A percentile compares a stretch with the other conserved stretches of the same genome.
These are phyloP conservation scores for Oryzias celebensis DNA, from an alignment of 2,113 vertebrate genomes.

Conservation along the genomic window DNA sequence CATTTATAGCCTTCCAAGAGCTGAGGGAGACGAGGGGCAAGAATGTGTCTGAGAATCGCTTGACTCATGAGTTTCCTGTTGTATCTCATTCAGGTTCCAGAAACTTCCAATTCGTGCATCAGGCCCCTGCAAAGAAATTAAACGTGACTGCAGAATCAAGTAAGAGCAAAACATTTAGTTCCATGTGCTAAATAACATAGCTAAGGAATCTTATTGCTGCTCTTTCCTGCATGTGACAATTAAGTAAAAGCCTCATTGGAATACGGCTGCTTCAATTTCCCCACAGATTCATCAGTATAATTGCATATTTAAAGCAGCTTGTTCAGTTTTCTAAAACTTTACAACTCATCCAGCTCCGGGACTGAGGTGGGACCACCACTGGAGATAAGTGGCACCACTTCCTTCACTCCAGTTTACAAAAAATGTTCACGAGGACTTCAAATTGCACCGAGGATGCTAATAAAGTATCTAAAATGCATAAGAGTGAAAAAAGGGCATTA, in stretches of 20 bases:
- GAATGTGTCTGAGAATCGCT: slow-evolving; percentile 41
- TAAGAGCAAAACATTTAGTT: background rate
- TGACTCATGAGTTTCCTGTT: slow-evolving; percentile 35
- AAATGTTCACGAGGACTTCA: slow-evolving; percentile 44
- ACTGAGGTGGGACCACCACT: slow-evolving; percentile 61
- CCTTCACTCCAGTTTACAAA: slow-evolving; percentile 54
- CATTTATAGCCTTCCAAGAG: slow-evolving; percentile 49
- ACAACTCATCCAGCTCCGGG: slow-evolving; percentile 15
- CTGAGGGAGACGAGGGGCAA: slow-evolving; percentile 39
- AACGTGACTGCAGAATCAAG: background rate
- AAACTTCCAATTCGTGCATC: background rate
- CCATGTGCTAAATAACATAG: background rate
- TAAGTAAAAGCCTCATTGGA: background rate
- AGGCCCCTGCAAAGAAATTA: slow-evolving; percentile 4
- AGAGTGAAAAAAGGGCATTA: background rate
- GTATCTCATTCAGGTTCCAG: slow-evolving; percentile 1
- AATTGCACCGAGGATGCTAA: slow-evolving; percentile 56
- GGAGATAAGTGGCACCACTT: slow-evolving; percentile 62
- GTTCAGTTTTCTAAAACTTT: slow-evolving; percentile 17
- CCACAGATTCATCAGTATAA: background rate
- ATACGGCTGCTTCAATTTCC: too few species aligned
- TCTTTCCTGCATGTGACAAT: background rate
- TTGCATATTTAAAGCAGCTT: background rate
- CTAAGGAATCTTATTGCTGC: background rate
- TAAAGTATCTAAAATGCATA: slow-evolving; percentile 23